Evolutionary conservation across 2,797 vertebrate genomes (phyloP).

Genomic region (Chrosomus eos): DNA sequence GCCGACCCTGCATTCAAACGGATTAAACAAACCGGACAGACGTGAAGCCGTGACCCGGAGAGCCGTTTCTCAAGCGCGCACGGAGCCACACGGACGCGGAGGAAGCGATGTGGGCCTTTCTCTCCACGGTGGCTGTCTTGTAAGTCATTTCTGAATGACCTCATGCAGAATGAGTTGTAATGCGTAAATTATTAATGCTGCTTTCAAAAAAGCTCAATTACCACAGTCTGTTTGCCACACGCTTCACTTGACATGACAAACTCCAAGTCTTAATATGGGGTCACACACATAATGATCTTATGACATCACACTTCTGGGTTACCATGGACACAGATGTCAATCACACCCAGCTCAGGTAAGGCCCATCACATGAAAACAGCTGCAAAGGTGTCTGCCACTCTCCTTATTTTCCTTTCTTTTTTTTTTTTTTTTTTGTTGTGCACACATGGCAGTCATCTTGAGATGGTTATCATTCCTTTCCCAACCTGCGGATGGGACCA

Average conservation of each 20-base stretch:
- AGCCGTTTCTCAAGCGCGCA: constrained; percentile 54
- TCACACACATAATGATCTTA: constrained; percentile 55
- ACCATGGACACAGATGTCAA: constrained; percentile 68
- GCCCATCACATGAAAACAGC: constrained; percentile 56
- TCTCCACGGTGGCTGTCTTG: constrained; percentile 86
- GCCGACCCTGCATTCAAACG: constrained; percentile 70
- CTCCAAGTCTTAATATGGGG: constrained; percentile 40
- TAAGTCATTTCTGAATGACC: constrained; percentile 71
- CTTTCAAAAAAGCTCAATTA: background rate
- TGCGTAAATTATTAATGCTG: constrained; percentile 51
- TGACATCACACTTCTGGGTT: constrained; percentile 78
- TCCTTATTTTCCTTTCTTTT: constrained; percentile 74
- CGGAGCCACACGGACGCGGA: constrained; percentile 76
- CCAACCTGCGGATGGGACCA: constrained; percentile 76
- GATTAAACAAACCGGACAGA: constrained; percentile 72
- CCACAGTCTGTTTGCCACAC: constrained; percentile 41
- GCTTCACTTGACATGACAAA: constrained; percentile 53
- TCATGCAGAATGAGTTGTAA: constrained; percentile 43
- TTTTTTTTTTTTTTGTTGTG: constrained; percentile 62
- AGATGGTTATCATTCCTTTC: constrained; percentile 80
- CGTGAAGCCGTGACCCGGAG: constrained; percentile 61
- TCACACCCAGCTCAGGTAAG: constrained; percentile 58
- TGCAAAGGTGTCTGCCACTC: constrained; percentile 71
- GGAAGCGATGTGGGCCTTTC: constrained; percentile 85
- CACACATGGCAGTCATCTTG: constrained; percentile 80